Evolutionary conservation across 2,113 vertebrate species (phyloP).

Genomic region (Gavia stellata): DNA sequence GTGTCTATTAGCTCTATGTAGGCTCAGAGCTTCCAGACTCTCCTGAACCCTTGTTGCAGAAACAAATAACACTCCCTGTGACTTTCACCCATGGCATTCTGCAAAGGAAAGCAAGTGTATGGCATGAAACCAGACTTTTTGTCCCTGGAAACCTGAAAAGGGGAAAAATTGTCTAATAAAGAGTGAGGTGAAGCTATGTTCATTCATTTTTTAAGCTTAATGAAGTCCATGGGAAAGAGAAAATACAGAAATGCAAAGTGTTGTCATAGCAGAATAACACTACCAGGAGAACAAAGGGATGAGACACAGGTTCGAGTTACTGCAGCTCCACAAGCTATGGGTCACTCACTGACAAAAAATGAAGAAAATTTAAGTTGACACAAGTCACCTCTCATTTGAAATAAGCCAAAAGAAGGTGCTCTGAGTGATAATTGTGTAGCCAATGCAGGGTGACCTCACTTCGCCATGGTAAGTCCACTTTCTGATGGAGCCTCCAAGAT

Average conservation of each 20-base stretch:
- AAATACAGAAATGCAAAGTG: not conserved
- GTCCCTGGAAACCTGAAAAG: not conserved
- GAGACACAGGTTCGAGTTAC: not conserved
- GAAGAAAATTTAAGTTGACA: not conserved
- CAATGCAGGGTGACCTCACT: not conserved
- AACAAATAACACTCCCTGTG: not conserved
- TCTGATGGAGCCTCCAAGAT: not conserved
- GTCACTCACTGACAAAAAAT: not conserved
- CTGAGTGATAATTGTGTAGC: fast-evolving
- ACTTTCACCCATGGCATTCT: not conserved
- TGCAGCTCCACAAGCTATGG: not conserved
- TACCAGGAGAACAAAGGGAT: not conserved
- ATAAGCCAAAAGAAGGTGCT: not conserved
- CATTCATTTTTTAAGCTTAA: not conserved
- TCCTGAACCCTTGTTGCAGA: not conserved
- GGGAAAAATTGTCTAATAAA: fast-evolving
- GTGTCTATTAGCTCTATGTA: not conserved
- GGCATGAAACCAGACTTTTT: not conserved
- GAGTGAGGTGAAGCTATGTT: not conserved
- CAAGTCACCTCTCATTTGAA: not conserved
- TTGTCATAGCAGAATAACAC: not conserved
- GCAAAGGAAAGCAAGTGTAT: not conserved
- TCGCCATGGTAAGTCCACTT: not conserved
- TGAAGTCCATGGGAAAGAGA: not conserved
- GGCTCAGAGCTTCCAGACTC: not conserved